Conservation (phyloP, 2,113 vertebrate genomes). For the Rallus limicola region DNA sequence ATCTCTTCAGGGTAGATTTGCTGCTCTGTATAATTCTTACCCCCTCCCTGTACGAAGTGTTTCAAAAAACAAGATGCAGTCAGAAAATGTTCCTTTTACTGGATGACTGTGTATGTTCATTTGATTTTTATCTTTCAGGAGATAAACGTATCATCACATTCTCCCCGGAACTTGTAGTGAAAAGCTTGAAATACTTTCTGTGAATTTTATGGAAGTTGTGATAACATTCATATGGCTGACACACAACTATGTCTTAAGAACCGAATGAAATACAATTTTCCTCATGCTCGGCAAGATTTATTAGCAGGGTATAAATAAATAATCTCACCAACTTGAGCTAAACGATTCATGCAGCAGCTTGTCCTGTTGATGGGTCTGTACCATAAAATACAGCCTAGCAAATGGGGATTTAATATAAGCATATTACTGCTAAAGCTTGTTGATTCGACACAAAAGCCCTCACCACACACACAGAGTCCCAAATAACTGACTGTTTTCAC, state of each 20-base stretch:
- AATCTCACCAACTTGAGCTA: background rate
- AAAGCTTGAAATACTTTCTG: background rate
- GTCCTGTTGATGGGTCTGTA: background rate
- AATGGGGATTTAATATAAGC: background rate
- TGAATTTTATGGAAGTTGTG: background rate
- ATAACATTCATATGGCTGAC: background rate
- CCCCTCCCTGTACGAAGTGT: background rate
- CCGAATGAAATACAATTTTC: background rate
- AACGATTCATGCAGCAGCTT: background rate
- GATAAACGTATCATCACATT: background rate
- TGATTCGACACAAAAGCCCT: background rate
- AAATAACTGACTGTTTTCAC: background rate
- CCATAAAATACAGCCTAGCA: background rate
- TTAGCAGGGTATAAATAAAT: background rate
- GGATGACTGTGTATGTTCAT: background rate
- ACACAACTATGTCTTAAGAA: background rate
- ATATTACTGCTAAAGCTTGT: background rate
- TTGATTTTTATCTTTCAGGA: conserved; percentile 38
- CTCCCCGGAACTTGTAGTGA: background rate
- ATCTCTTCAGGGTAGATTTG: background rate
- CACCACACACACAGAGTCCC: no score
- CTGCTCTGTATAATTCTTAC: background rate
- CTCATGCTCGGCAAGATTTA: background rate
- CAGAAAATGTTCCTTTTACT: conserved; percentile 29
- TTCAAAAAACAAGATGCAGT: conserved; percentile 20